Base-by-base conservation (phyloP, 2,888 invertebrate genomes). In the Lampropteryx suffumata region DNA sequence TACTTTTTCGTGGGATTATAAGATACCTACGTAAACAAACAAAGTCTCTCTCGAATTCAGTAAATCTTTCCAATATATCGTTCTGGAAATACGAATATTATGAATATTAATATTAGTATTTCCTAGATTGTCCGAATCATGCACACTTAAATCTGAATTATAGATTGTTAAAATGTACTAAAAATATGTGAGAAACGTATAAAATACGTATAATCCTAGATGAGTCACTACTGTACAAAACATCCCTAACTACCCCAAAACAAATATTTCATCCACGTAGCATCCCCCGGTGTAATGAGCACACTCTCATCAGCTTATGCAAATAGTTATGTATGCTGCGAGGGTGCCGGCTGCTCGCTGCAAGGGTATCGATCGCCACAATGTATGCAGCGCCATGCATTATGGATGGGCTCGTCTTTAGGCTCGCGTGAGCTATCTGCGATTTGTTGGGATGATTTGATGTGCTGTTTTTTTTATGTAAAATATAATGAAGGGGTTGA, bases 221-320 rank as follows among this genome's bases (percentile, higher is more conserved):
- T 44, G 43, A 43, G 28, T 50, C 43, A 49, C 27, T 12, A 5
- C 11, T 17, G 3, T 3, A 2, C 4, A 17, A 3, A 17, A 4
- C 26, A 17, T 28, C 41, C 40, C 27, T 13, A 33, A 44, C 50
- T 12, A 30, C 44, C 43, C 50, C 48, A 41, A 44, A 53, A 45
- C 53, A 41, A 48, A 53, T 53, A 53, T 43, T 44, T 44, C 40
- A 48, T 30, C 44, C 35, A 13, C 34, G 35, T 30, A 17, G 12
- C 47, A 21, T 33, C 56, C 61, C 57, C 62, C 58, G 57, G 57
- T 57, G 45, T 72, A 74, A 75, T 72, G 72, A 74, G 56, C 46
- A 61, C 53, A 57, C 54, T 59, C 74, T 78, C 78, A 75, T 78
- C 80, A 73, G 76, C 78, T 76, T 76, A 81, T 79, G 79, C 78